phyloP scores from a whole-genome alignment of 2,888 invertebrate species.

The Nomada goodeniana region DNA sequence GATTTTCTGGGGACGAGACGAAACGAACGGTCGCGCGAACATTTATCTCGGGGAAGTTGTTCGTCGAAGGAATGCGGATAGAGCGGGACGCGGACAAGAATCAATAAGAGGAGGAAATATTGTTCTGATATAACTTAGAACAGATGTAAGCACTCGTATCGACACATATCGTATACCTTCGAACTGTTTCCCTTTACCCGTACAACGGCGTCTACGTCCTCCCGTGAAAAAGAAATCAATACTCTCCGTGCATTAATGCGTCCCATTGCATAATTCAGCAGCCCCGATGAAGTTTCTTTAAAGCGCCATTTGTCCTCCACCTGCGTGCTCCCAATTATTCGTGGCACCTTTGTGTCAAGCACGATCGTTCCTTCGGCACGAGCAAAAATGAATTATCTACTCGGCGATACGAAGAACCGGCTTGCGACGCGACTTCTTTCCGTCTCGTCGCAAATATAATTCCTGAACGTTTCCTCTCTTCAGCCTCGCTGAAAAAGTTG shows the following conservation, averaged over 20 bases:
- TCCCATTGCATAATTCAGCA: background rate
- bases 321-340: background rate
- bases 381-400: conserved; percentile 4
- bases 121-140: background rate
- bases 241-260: conserved; percentile 18
- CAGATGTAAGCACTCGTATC: too few relatives aligned
- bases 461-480: too few relatives aligned
- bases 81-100: background rate
- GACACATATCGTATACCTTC: conserved; percentile 1
- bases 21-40: background rate
- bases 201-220: background rate
- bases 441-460: background rate
- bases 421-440: background rate
- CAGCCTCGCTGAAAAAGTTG: too few relatives aligned
- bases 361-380: background rate
- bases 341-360: background rate
- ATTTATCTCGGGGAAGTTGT: conserved; percentile 1
- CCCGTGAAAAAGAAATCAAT: background rate
- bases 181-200: background rate
- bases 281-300: background rate
- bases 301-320: background rate
- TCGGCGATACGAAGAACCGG: background rate
- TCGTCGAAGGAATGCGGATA: conserved; percentile 12
- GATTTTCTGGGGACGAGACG: too few relatives aligned
- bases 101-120: background rate